A percentile compares a stretch with the other conserved stretches of the same genome.
phyloP scores from a whole-genome alignment of 2,888 invertebrate species.

The Lagria hirta region DNA sequence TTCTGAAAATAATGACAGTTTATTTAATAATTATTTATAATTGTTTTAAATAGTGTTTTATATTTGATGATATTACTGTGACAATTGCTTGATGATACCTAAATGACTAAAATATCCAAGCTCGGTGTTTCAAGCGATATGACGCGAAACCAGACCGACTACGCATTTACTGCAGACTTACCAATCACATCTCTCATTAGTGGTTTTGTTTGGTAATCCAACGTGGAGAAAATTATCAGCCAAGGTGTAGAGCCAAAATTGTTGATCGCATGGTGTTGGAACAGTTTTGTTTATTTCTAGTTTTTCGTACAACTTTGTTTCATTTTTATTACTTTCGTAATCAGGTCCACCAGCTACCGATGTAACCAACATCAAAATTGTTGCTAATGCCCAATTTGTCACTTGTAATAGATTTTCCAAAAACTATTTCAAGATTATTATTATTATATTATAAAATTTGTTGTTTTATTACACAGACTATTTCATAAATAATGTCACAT shows the following conservation, averaged over 20 bases:
- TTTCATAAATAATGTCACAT: too few relatives aligned
- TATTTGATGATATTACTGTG: too few relatives aligned
- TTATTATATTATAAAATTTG: too few relatives aligned
- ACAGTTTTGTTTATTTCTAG: slow-evolving; percentile 74
- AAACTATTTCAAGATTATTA: too few relatives aligned
- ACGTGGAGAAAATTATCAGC: slow-evolving; percentile 31
- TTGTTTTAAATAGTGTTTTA: too few relatives aligned
- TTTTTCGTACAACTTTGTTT: slow-evolving; percentile 59
- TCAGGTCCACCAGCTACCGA: slow-evolving; percentile 35
- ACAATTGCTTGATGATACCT: too few relatives aligned
- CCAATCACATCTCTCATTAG: slow-evolving; percentile 60
- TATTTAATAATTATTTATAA: too few relatives aligned
- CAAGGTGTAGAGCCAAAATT: slow-evolving; percentile 53
- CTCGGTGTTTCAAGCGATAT: too few relatives aligned
- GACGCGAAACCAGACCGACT: too few relatives aligned
- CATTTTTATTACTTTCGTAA: slow-evolving; percentile 40
- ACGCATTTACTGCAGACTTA: slow-evolving; percentile 53
- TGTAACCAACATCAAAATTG: slow-evolving; percentile 28
- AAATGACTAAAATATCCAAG: too few relatives aligned
- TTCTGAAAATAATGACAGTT: too few relatives aligned
- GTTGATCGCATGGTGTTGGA: slow-evolving; percentile 83
- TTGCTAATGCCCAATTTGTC: slow-evolving; percentile 45
- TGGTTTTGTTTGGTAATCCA: slow-evolving; percentile 30
- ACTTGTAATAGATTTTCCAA: slow-evolving; percentile 47
- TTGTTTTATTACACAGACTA: too few relatives aligned